A percentile compares a stretch with the other conserved stretches of the same genome.
Evolutionary conservation across 2,797 vertebrate species (phyloP).

Genomic region (Moxostoma hubbsi): DNA sequence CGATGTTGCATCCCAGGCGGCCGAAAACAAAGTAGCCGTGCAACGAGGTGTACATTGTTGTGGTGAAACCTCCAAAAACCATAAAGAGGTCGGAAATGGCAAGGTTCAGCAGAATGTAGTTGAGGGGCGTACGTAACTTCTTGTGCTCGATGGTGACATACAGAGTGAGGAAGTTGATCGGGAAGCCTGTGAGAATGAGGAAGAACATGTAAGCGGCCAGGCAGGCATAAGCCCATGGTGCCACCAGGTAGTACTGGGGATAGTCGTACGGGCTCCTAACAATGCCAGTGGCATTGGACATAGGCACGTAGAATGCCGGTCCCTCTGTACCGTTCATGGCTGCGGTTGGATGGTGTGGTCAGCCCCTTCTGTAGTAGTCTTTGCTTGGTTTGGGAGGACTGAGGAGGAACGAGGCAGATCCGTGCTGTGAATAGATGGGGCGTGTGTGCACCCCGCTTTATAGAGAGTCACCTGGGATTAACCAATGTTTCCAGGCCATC

Average conservation of each 20-base stretch:
- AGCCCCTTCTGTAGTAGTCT: slow-evolving; percentile 78
- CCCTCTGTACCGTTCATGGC: slow-evolving; percentile 98
- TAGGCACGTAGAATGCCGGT: slow-evolving; percentile 90
- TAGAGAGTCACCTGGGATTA: slow-evolving; percentile 81
- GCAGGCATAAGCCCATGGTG: slow-evolving; percentile 85
- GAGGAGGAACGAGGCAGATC: slow-evolving; percentile 68
- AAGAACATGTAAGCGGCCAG: slow-evolving; percentile 95
- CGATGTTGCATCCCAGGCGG: slow-evolving; percentile 87
- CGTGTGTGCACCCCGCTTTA: slow-evolving; percentile 68
- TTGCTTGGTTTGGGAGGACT: slow-evolving; percentile 67
- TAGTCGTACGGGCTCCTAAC: slow-evolving; percentile 93
- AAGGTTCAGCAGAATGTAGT: slow-evolving; percentile 97
- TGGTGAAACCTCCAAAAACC: slow-evolving; percentile 94
- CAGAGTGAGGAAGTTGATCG: slow-evolving; percentile 96
- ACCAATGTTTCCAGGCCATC: slow-evolving; percentile 76
- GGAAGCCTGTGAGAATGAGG: slow-evolving; percentile 90
- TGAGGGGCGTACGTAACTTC: slow-evolving; percentile 95
- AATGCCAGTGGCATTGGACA: slow-evolving; percentile 88
- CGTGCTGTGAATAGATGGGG: slow-evolving; percentile 71
- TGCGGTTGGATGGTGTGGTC: slow-evolving; percentile 80
- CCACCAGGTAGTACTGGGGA: slow-evolving; percentile 95
- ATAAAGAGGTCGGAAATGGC: slow-evolving; percentile 94
- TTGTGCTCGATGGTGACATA: slow-evolving; percentile 96
- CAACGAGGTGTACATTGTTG: slow-evolving; percentile 91
- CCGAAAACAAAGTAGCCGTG: slow-evolving; percentile 95